Percentiles rank a stretch among this genome's conserved stretches.
phyloP scores from a whole-genome alignment of 2,888 invertebrate species.

The Lomographa bimaculata region DNA sequence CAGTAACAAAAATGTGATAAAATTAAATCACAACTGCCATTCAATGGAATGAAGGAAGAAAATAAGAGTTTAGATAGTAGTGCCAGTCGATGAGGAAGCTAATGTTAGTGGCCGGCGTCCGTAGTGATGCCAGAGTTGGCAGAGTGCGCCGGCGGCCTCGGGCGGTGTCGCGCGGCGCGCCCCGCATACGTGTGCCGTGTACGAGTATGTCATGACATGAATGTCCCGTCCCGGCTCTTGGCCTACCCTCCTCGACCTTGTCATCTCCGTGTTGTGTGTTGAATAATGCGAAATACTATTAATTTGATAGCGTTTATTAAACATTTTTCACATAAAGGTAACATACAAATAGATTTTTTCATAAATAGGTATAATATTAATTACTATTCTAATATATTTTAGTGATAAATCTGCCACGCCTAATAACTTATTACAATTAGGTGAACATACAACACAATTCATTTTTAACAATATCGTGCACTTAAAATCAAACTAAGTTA shows the following conservation, averaged over 20 bases:
- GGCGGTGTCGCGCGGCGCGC: background rate
- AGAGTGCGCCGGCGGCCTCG: background rate
- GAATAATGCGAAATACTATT: conserved; percentile 78
- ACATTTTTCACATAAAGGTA: conserved; percentile 79
- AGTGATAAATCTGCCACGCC: conserved; percentile 76
- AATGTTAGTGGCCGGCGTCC: conserved; percentile 39
- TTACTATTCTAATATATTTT: conserved; percentile 67
- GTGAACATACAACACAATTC: conserved; percentile 81
- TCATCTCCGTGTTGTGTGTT: conserved; percentile 49
- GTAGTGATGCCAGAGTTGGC: conserved; percentile 6
- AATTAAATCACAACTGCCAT: conserved; percentile 62
- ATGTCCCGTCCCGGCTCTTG: background rate
- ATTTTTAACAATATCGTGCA: conserved; percentile 81
- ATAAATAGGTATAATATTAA: conserved; percentile 66
- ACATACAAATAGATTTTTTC: conserved; percentile 73
- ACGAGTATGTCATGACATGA: conserved; percentile 12
- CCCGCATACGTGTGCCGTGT: background rate
- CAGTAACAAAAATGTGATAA: conserved; percentile 65
- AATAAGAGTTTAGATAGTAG: conserved; percentile 63
- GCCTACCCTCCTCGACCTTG: conserved; percentile 14
- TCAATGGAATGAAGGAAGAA: conserved; percentile 59
- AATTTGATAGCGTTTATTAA: conserved; percentile 80
- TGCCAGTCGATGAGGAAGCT: conserved; percentile 69
- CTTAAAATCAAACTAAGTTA: conserved; percentile 78
- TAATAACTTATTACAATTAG: conserved; percentile 79